Conservation (phyloP, 2,113 vertebrate species). For the Zapornia atra region DNA sequence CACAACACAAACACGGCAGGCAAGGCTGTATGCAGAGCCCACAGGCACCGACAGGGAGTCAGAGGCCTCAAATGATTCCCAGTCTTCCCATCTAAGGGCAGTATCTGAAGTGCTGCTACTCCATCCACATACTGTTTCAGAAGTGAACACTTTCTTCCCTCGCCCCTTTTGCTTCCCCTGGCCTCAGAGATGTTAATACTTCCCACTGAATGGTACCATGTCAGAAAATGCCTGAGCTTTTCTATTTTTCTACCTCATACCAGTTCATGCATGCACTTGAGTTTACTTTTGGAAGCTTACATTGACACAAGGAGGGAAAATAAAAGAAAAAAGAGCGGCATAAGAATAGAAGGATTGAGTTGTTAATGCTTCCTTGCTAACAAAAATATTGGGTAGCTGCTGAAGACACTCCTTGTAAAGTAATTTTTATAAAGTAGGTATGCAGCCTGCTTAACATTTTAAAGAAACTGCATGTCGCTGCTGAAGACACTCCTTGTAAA, state of each 20-base stretch:
- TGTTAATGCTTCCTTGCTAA: conserved; percentile 7
- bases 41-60: conserved; percentile 15
- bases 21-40: not conserved
- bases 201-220: not conserved
- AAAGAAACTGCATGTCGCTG: not conserved
- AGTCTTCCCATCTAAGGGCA: not conserved
- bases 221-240: not conserved
- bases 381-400: not conserved
- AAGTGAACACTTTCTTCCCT: not conserved
- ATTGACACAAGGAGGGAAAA: not conserved
- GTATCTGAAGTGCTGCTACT: not conserved
- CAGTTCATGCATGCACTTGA: conserved; percentile 8
- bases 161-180: not conserved
- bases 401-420: not conserved
- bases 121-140: not conserved
- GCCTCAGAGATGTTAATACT: not conserved
- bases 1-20: not conserved
- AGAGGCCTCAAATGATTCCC: not conserved
- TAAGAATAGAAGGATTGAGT: not conserved
- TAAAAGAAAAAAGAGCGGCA: not conserved
- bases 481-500: not conserved
- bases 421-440: not conserved
- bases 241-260: not conserved
- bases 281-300: conserved; percentile 15
- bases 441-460: not conserved